phyloP scores from a whole-genome alignment of 2,113 vertebrate genomes.

The Brachirus orientalis region DNA sequence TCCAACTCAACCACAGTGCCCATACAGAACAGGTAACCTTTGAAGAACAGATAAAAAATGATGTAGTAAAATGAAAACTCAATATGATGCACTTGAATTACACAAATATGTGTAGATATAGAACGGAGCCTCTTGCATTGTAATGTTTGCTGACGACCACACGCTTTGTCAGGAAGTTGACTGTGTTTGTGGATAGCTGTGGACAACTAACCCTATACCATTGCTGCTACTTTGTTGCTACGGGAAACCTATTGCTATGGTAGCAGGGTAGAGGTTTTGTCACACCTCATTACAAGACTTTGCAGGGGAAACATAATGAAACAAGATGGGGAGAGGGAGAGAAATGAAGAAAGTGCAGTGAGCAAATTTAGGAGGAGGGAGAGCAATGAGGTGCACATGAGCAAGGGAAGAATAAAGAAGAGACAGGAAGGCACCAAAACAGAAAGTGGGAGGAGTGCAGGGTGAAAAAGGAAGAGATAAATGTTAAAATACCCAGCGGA shows the following conservation, averaged over 20 bases:
- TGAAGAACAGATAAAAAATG: too few species aligned
- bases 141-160: too few species aligned
- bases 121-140: background rate
- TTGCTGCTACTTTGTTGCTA: slow-evolving; percentile 58
- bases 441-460: slow-evolving; percentile 42
- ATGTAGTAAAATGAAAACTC: too few species aligned
- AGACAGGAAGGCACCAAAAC: slow-evolving; percentile 53
- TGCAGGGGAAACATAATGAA: slow-evolving; percentile 40
- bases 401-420: background rate
- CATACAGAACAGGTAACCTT: too few species aligned
- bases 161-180: slow-evolving; percentile 24
- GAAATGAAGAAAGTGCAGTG: slow-evolving; percentile 38
- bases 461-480: slow-evolving; percentile 60
- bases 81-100: too few species aligned
- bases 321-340: slow-evolving; percentile 24
- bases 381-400: slow-evolving; percentile 43
- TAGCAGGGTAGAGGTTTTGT: slow-evolving; percentile 71
- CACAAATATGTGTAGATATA: too few species aligned
- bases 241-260: slow-evolving; percentile 73
- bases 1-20: too few species aligned
- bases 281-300: slow-evolving; percentile 73
- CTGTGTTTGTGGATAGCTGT: slow-evolving; percentile 20
- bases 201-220: slow-evolving; percentile 22
- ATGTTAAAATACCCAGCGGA: slow-evolving; percentile 58
- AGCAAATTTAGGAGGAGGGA: slow-evolving; percentile 46